Percentiles rank a stretch among this genome's conserved stretches.
These are phyloP conservation scores for Myiozetetes cayanensis DNA, from an alignment of 2,113 vertebrate genomes.

Conservation along the genomic window DNA sequence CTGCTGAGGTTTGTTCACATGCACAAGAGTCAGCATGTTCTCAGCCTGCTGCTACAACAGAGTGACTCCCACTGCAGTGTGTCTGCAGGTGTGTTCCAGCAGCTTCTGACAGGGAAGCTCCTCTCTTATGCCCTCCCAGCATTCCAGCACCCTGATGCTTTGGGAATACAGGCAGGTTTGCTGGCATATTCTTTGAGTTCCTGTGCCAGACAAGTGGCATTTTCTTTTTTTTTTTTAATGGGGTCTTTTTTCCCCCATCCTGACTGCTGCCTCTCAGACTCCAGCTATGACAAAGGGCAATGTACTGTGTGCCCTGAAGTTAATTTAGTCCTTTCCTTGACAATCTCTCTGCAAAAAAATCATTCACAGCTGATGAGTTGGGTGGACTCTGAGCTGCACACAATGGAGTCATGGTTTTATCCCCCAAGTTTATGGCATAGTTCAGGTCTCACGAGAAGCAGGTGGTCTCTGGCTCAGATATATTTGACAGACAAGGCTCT, in stretches of 20 bases:
- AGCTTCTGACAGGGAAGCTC: not conserved
- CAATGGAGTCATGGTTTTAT: not conserved
- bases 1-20: not conserved
- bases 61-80: not conserved
- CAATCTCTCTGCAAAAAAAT: not conserved
- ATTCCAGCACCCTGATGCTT: not conserved
- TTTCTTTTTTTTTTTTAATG: not conserved
- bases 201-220: not conserved
- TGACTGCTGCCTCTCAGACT: not conserved
- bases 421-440: not conserved
- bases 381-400: not conserved
- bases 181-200: not conserved
- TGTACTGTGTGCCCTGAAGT: not conserved
- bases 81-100: not conserved
- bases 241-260: not conserved
- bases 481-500: not conserved
- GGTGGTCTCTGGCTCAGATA: not conserved
- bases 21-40: conserved; percentile 21
- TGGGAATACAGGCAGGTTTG: not conserved
- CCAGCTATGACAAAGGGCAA: not conserved
- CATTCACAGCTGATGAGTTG: not conserved
- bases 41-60: conserved; percentile 14
- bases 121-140: not conserved
- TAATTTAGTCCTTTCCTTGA: not conserved
- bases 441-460: not conserved